phyloP scores from a whole-genome alignment of 2,888 invertebrate genomes.

The Calliphora vomitoria region DNA sequence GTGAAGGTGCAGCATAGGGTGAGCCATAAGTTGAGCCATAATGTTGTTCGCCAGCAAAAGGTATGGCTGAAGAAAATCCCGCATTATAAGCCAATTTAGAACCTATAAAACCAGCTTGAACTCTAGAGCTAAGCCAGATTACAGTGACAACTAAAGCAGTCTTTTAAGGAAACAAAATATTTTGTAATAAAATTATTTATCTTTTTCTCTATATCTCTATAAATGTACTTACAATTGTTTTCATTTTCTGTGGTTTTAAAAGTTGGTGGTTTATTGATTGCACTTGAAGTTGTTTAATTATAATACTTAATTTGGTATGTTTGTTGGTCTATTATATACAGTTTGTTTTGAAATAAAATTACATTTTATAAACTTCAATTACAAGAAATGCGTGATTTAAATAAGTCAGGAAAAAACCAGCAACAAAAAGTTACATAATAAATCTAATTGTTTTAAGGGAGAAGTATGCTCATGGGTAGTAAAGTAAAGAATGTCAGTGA shows the following conservation, averaged over 20 bases:
- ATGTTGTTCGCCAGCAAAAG: slow-evolving; percentile 7
- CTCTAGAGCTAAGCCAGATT: not conserved
- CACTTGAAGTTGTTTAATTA: slow-evolving; percentile 43
- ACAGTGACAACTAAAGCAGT: not conserved
- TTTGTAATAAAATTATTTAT: not conserved
- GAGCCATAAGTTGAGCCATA: not conserved
- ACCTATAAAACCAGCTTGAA: slow-evolving; percentile 36
- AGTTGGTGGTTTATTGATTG: slow-evolving; percentile 19
- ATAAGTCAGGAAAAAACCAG: not conserved
- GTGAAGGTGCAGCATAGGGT: slow-evolving; percentile 33
- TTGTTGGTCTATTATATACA: slow-evolving; percentile 54
- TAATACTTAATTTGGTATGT: slow-evolving; percentile 47
- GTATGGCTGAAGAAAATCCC: not conserved
- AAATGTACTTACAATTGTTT: slow-evolving; percentile 44
- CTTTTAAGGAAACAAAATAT: slow-evolving; percentile 6
- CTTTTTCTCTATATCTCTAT: no score
- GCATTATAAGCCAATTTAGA: slow-evolving; percentile 35
- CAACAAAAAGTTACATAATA: slow-evolving; percentile 44
- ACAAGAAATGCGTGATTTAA: slow-evolving; percentile 68
- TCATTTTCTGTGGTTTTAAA: slow-evolving; percentile 29
- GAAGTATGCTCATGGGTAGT: slow-evolving; percentile 30
- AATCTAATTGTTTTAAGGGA: not conserved
- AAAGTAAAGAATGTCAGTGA: no score
- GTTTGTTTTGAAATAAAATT: slow-evolving; percentile 37
- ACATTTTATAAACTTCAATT: slow-evolving; percentile 39